Evolutionary conservation across 1,140 invertebrate species (phyloP), one percentile per base, ranked within the genome.

Genomic region (Drosophila parvula): DNA sequence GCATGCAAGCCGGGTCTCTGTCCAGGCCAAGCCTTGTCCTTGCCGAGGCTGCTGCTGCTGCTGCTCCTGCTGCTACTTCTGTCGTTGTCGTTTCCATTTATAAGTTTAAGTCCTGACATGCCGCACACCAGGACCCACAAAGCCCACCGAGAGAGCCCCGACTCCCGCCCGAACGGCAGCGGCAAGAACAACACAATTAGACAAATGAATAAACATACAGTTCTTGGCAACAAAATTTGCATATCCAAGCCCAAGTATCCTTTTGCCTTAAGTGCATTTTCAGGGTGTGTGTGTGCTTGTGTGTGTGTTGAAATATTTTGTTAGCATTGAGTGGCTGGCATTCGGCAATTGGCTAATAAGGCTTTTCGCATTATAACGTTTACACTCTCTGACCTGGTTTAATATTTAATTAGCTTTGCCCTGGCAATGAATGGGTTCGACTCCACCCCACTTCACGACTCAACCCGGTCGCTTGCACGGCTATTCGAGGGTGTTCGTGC

Each of bases 361-460:
- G 43, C 75, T 82, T 75, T 79, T 50, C 11, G 62, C 61, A 63
- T 81, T 78, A 86, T 63, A 60, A 45, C 60, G 61, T 68, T 84
- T 68, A 69, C 50, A 51, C 70, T 56, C 41, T 55, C 51, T 88
- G 71, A 86, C 75, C 82, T 68, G 62, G 67, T 82, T 88, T 61
- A 86, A 88, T 88, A 88, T 88, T 88, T 88, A 88, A 88, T 86
- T 79, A 79, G 83, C 44, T 65, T 43, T 12, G 38, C 32, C 58
- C 57, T 59, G 40, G 28, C 78, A 85, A 65, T 73, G 67, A 73
- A 68, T 73, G 48, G 64, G 56, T 65, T 48, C 38, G 43, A 43
- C 9, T 36, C 18, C n/a, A 6, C n/a, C 8, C 18, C 18, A 4
- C 32, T 16, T 6, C 32, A 5, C 7, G 51, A 41, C 14, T 38